Evolutionary conservation across 2,113 vertebrate species (phyloP), one percentile per base, ranked within the genome.

Genomic region (Nibea coibor): DNA sequence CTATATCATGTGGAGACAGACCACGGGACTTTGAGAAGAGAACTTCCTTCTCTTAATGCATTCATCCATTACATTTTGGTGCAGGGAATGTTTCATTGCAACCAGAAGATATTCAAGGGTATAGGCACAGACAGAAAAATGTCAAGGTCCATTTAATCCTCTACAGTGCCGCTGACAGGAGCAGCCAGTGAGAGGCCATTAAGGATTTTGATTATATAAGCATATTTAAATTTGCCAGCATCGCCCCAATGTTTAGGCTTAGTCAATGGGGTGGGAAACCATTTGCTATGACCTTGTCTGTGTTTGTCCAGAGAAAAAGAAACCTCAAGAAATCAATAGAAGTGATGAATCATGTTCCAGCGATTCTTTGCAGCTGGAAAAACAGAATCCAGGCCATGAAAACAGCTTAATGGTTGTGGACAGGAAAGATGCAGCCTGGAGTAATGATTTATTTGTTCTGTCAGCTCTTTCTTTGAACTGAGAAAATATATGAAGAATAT

Each of bases 141-240:
- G 72, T 78, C 72, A 69, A 31, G 5, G 65, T 16, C 71, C 75
- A 80, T 86, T 85, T 67, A 51, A 68, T 76, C 65, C 31, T 67
- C 50, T 22, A 68, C 51, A 48, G 12, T 50, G 43, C 56, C 59
- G 48, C 77, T 72, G 2, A 64, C 31, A 42, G 53, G 22, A 53
- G 42, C 10, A 43, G 35, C 10, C 57, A 75, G 22, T 11, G 4
- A 61, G 43, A 79, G 54, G 24, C 66, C 56, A 67, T 87, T 82
- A 67, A 48, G 65, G 47, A 51, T 72, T 85, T 61, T 68, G 67
- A 76, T 75, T 80, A 59, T 19, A 65, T 59, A 70, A 81, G 65
- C 78, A 81, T 80, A 82, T 83, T 92, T 62, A 84, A 39, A 81
- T 83, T 78, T 83, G 65, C 66, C 58, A 47, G 65, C 63, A 80